phyloP scores from a whole-genome alignment of 2,797 vertebrate species.

The Cygnus olor region DNA sequence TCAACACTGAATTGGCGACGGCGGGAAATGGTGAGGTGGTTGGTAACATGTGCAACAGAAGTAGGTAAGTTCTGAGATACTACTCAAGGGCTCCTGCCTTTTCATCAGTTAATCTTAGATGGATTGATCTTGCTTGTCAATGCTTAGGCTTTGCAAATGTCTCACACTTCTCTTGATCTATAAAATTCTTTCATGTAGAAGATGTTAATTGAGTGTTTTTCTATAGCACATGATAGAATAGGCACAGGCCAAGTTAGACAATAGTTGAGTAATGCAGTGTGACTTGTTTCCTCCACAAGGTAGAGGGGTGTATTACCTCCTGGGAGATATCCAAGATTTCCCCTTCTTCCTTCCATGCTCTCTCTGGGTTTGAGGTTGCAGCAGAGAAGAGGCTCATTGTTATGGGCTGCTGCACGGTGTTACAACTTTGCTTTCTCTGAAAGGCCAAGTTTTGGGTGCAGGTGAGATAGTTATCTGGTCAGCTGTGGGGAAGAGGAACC shows the following conservation, averaged over 20 bases:
- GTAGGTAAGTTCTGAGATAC: conserved; percentile 86
- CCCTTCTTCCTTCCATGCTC: not conserved
- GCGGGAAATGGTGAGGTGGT: conserved; percentile 98
- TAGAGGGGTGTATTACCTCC: not conserved
- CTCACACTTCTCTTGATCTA: not conserved
- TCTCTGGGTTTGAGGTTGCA: not conserved
- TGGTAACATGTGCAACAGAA: conserved; percentile 99
- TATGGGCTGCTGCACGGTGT: not conserved
- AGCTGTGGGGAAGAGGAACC: not conserved
- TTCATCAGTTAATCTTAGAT: not conserved
- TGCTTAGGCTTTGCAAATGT: not conserved
- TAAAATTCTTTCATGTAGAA: not conserved
- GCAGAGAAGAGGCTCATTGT: not conserved
- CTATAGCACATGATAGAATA: not conserved
- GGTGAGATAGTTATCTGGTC: not conserved
- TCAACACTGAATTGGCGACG: conserved; percentile 98
- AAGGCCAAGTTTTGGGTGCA: not conserved
- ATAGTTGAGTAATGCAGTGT: not conserved
- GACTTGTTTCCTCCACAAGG: not conserved
- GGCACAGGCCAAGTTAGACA: not conserved
- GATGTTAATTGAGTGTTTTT: not conserved
- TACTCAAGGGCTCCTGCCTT: not conserved
- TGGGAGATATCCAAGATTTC: not conserved
- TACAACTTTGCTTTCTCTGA: not conserved
- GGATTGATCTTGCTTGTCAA: not conserved